These are phyloP conservation scores for Camarhynchus parvulus DNA, from an alignment of 2,113 vertebrate species.

Conservation along the genomic window DNA sequence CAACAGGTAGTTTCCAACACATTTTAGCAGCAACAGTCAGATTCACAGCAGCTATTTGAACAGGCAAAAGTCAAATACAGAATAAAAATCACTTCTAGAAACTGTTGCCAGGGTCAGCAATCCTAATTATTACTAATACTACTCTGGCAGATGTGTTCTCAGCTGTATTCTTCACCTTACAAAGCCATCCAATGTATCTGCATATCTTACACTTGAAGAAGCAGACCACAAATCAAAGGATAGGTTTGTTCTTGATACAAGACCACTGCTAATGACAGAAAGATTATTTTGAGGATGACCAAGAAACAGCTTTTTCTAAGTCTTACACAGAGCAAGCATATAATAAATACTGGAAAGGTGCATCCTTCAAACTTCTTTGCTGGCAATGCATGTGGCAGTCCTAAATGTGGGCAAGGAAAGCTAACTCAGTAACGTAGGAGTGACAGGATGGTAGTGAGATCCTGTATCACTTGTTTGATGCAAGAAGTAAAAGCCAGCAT, in stretches of 20 bases:
- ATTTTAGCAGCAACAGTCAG: background rate
- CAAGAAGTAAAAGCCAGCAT: background rate
- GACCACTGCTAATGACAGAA: background rate
- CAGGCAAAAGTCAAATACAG: background rate
- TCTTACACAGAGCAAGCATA: background rate
- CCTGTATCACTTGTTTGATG: background rate
- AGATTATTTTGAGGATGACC: background rate
- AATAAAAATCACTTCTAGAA: constrained; percentile 6
- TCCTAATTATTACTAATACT: background rate
- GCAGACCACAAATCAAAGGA: background rate
- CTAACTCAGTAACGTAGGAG: background rate
- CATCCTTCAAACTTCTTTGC: background rate
- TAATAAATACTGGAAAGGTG: background rate
- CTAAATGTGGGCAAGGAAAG: background rate
- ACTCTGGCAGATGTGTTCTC: background rate
- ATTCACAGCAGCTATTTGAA: background rate
- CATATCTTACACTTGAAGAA: background rate
- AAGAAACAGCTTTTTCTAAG: background rate
- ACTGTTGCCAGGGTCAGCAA: background rate
- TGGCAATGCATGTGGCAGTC: background rate
- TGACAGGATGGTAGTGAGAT: background rate
- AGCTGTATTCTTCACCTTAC: background rate
- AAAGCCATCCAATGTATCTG: background rate
- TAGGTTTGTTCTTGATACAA: background rate
- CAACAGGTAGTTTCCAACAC: background rate